Evolutionary conservation across 2,113 vertebrate species (phyloP).

Genomic region (Forbesichthys papilliferus): DNA sequence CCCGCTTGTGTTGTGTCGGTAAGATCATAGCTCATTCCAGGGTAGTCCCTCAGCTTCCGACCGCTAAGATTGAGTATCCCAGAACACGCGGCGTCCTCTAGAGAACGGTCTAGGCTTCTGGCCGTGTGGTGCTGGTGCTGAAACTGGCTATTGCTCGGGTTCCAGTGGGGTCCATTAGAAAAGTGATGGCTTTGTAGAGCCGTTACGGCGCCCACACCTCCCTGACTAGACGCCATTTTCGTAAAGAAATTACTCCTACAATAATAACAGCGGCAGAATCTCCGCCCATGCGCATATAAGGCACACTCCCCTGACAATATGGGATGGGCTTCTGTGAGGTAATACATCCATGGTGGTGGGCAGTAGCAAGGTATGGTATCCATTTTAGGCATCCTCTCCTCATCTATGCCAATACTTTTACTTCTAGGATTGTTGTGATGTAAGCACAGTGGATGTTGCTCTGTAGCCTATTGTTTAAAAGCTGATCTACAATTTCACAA

Average conservation of each 20-base stretch:
- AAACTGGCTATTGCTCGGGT: slow-evolving; percentile 77
- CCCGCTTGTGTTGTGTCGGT: slow-evolving; percentile 95
- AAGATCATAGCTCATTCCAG: slow-evolving; percentile 87
- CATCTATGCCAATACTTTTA: slow-evolving; percentile 26
- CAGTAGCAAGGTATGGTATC: slow-evolving; percentile 47
- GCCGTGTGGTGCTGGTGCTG: slow-evolving; percentile 81
- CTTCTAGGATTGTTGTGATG: slow-evolving; percentile 15
- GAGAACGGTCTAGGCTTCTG: slow-evolving; percentile 90
- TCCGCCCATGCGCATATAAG: slow-evolving; percentile 76
- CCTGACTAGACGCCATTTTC: slow-evolving; percentile 92
- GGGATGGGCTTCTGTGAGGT: slow-evolving; percentile 61
- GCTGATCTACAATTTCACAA: too few relatives aligned
- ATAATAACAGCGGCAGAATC: slow-evolving; percentile 78
- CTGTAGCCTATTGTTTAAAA: background rate
- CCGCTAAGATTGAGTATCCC: slow-evolving; percentile 93
- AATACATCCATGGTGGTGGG: slow-evolving; percentile 33
- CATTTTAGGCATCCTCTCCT: slow-evolving; percentile 61
- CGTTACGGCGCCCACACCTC: slow-evolving; percentile 75
- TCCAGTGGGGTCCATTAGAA: slow-evolving; percentile 85
- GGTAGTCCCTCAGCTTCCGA: slow-evolving; percentile 94
- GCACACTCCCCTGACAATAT: slow-evolving; percentile 50
- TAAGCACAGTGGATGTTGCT: background rate
- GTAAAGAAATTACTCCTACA: slow-evolving; percentile 75
- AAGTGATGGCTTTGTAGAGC: slow-evolving; percentile 77
- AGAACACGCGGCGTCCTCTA: slow-evolving; percentile 91